Percentiles rank a stretch among this genome's conserved stretches.
These are phyloP conservation scores for Caerostris extrusa DNA, from an alignment of 1,140 invertebrate genomes.

Conservation along the genomic window DNA sequence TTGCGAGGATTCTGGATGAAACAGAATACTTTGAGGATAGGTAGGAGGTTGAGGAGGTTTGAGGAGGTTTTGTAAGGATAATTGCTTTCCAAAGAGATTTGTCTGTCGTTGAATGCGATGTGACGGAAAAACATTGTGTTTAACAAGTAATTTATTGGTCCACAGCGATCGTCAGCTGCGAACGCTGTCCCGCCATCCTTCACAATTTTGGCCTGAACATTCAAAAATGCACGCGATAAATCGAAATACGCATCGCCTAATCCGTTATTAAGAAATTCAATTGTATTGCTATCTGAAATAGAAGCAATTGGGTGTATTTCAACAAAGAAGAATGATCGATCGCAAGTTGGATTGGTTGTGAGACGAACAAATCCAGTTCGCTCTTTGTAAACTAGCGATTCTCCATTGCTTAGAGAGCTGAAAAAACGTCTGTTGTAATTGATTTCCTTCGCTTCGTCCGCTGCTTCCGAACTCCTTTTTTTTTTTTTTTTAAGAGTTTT, in stretches of 20 bases:
- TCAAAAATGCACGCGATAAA: neutral
- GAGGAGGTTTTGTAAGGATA: slow-evolving; percentile 25
- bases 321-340: neutral
- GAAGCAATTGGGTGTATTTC: neutral
- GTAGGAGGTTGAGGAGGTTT: no score
- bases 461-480: neutral
- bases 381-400: neutral
- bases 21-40: neutral
- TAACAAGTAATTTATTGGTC: neutral
- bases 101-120: neutral
- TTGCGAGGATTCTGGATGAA: neutral
- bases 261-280: neutral
- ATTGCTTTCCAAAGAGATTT: neutral
- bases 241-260: neutral
- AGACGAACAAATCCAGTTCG: neutral
- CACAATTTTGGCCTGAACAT: neutral
- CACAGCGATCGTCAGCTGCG: neutral
- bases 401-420: neutral
- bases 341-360: neutral
- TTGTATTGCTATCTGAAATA: neutral
- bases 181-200: neutral
- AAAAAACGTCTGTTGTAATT: neutral
- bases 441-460: neutral
- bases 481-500: slow-evolving; percentile 4
- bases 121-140: neutral